Percentiles rank a stretch among this genome's conserved stretches.
These are phyloP conservation scores for Pandemis corylana DNA, from an alignment of 2,888 invertebrate species.

Conservation along the genomic window DNA sequence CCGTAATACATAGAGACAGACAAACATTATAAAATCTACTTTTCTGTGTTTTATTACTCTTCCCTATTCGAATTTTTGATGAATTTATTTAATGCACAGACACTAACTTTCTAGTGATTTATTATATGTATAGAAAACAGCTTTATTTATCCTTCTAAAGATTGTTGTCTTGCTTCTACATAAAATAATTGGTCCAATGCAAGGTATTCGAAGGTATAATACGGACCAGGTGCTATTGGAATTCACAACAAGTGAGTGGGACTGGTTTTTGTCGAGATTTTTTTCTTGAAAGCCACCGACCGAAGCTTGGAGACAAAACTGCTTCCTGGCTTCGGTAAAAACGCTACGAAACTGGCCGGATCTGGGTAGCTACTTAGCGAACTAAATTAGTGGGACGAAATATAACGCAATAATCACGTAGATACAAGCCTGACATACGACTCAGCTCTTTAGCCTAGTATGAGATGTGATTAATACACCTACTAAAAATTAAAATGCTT, in stretches of 20 bases:
- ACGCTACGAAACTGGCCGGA: conserved; percentile 27
- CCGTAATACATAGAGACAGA: too few species aligned
- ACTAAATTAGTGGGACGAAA: conserved; percentile 26
- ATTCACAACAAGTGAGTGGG: conserved; percentile 33
- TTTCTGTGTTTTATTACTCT: too few species aligned
- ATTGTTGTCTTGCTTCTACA: conserved; percentile 4
- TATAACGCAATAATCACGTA: conserved; percentile 21
- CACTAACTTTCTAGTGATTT: not conserved
- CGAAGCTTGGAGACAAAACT: conserved; percentile 36
- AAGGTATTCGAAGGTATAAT: conserved; percentile 35
- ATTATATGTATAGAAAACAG: not conserved
- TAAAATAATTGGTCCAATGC: conserved; percentile 22
- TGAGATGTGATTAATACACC: too few species aligned
- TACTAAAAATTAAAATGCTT: too few species aligned
- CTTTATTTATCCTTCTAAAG: not conserved
- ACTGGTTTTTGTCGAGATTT: conserved; percentile 40
- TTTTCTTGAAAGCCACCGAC: conserved; percentile 27
- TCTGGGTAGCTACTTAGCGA: conserved; percentile 24
- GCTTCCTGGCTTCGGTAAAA: conserved; percentile 41
- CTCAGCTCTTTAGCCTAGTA: not conserved
- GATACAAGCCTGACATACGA: not conserved
- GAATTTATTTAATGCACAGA: too few species aligned
- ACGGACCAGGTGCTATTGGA: conserved; percentile 32
- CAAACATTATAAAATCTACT: too few species aligned
- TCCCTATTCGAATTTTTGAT: too few species aligned